phyloP scores from a whole-genome alignment of 2,797 vertebrate genomes.

The Mallotus villosus region DNA sequence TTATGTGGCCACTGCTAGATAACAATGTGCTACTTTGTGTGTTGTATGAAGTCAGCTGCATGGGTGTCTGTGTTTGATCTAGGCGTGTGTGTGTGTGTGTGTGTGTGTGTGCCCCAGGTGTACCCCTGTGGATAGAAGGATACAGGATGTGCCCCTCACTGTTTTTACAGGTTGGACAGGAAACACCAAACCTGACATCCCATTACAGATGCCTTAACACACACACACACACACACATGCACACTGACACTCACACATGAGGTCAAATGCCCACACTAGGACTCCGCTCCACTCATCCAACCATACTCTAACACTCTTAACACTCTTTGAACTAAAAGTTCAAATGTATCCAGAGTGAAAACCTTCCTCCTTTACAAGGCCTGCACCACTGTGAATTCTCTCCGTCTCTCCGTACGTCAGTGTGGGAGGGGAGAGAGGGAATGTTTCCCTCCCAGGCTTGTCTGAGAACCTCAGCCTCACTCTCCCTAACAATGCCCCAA shows the following conservation, averaged over 20 bases:
- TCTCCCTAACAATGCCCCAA: slow-evolving; percentile 39
- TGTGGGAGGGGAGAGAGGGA: not conserved
- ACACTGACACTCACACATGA: slow-evolving; percentile 2
- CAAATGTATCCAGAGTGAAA: too few species aligned
- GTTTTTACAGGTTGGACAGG: slow-evolving; percentile 6
- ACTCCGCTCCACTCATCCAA: slow-evolving; percentile 12
- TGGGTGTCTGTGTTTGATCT: slow-evolving; percentile 22
- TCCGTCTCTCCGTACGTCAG: too few species aligned
- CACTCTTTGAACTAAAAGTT: too few species aligned
- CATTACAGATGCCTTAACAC: not conserved
- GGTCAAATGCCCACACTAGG: not conserved
- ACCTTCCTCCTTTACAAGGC: too few species aligned
- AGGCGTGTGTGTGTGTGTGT: slow-evolving; percentile 23
- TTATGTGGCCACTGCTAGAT: not conserved
- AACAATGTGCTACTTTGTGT: not conserved
- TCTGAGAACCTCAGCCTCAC: slow-evolving; percentile 25
- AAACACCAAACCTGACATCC: slow-evolving; percentile 4
- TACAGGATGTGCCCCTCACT: not conserved
- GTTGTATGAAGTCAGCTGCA: not conserved
- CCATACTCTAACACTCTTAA: slow-evolving; percentile 14
- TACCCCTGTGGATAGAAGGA: slow-evolving; percentile 28
- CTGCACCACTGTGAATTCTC: too few species aligned
- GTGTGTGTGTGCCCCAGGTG: slow-evolving; percentile 29
- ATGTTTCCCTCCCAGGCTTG: slow-evolving; percentile 13
- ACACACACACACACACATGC: not conserved